phyloP scores from a whole-genome alignment of 2,797 vertebrate genomes.

The Pangasius krempfi region DNA sequence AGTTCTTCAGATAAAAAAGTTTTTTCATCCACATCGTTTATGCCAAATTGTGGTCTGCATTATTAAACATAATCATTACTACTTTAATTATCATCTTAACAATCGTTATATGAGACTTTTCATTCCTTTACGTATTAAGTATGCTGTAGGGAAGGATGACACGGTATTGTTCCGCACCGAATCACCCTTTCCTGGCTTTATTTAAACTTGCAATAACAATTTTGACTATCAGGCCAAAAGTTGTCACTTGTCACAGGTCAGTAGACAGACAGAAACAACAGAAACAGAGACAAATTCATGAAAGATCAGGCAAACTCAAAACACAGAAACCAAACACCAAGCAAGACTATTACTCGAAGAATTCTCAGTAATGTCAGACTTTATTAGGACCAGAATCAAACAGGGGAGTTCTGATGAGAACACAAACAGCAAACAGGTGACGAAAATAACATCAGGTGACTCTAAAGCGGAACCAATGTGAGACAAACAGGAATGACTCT shows the following conservation, averaged over 20 bases:
- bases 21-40: not conserved
- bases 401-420: not conserved
- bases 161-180: not conserved
- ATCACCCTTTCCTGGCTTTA: not conserved
- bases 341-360: not conserved
- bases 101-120: not conserved
- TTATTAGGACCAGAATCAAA: not conserved
- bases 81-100: not conserved
- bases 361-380: not conserved
- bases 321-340: not conserved
- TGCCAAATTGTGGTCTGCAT: not conserved
- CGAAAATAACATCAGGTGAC: not conserved
- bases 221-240: not conserved
- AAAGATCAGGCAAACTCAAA: not conserved
- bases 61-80: not conserved
- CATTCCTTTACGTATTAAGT: not conserved
- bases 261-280: not conserved
- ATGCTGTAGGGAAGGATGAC: not conserved
- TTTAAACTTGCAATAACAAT: not conserved
- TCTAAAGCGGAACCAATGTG: not conserved
- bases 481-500: not conserved
- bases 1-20: not conserved
- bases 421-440: not conserved
- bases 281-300: not conserved
- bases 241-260: not conserved